Evolutionary conservation across 2,797 vertebrate genomes (phyloP).

Genomic region (Hipposideros larvatus): DNA sequence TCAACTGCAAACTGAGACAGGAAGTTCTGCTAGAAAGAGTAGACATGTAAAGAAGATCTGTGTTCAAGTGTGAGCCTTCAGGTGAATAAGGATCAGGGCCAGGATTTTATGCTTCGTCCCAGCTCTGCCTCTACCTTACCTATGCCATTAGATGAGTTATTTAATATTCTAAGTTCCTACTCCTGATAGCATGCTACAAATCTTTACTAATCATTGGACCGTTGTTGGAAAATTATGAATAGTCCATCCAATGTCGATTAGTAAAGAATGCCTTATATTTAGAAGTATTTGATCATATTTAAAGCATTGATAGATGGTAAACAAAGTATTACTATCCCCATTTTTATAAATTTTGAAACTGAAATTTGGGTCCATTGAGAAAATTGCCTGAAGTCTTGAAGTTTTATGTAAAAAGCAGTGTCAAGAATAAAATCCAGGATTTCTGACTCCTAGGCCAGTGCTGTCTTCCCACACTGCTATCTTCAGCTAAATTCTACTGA

Average conservation of each 20-base stretch:
- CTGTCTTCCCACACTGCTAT: not conserved
- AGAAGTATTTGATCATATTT: not conserved
- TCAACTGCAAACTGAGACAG: not conserved
- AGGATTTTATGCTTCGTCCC: not conserved
- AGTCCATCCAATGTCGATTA: not conserved
- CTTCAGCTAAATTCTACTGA: not conserved
- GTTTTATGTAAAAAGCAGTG: not conserved
- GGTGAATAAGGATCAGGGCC: not conserved
- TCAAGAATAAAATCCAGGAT: constrained; percentile 35
- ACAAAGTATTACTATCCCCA: not conserved
- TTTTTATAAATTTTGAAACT: constrained; percentile 44
- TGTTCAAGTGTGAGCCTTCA: not conserved
- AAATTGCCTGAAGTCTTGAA: not conserved
- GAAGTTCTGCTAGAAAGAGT: not conserved
- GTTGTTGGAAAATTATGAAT: not conserved
- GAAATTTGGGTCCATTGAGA: not conserved
- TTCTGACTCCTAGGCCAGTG: not conserved
- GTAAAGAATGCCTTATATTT: not conserved
- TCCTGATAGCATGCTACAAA: not conserved
- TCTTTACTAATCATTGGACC: not conserved
- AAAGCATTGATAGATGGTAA: constrained; percentile 10
- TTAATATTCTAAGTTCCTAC: not conserved
- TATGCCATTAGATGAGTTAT: not conserved
- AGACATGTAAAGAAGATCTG: not conserved
- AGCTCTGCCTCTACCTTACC: not conserved